A percentile compares a stretch with the other conserved stretches of the same genome.
phyloP scores from a whole-genome alignment of 2,113 vertebrate genomes.

The Hemichromis elongatus region DNA sequence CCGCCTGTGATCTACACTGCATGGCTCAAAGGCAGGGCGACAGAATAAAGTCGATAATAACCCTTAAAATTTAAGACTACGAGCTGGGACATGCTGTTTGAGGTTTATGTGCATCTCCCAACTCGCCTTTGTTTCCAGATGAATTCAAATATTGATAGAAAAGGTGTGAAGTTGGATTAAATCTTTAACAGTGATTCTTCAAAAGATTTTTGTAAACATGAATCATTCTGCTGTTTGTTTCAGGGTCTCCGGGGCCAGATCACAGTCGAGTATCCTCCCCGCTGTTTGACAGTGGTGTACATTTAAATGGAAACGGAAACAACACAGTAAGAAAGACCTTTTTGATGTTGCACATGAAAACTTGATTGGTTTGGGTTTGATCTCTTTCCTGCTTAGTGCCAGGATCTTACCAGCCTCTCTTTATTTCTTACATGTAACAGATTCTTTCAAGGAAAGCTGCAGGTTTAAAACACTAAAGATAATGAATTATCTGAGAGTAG shows the following conservation, averaged over 20 bases:
- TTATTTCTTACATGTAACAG: neutral
- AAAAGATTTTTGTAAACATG: neutral
- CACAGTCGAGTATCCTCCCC: constrained; percentile 85
- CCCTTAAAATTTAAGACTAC: neutral
- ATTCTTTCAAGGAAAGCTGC: neutral
- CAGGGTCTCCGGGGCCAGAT: constrained; percentile 86
- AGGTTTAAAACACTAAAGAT: neutral
- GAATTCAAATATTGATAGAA: neutral
- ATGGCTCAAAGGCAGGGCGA: neutral
- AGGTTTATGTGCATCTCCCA: neutral
- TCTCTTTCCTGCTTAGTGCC: neutral
- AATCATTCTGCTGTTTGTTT: neutral
- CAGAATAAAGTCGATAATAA: neutral
- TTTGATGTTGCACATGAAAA: neutral
- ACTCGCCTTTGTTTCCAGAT: neutral
- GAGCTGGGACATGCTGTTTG: neutral
- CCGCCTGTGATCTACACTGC: neutral
- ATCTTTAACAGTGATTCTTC: neutral
- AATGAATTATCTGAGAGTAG: neutral
- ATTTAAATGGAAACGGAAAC: constrained; percentile 82
- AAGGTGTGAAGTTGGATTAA: neutral
- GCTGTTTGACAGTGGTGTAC: constrained; percentile 89
- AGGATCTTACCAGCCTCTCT: neutral
- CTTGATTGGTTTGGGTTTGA: neutral
- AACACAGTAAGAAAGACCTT: constrained; percentile 77